Conservation (phyloP, 2,113 vertebrate genomes). For the Pavo muticus region DNA sequence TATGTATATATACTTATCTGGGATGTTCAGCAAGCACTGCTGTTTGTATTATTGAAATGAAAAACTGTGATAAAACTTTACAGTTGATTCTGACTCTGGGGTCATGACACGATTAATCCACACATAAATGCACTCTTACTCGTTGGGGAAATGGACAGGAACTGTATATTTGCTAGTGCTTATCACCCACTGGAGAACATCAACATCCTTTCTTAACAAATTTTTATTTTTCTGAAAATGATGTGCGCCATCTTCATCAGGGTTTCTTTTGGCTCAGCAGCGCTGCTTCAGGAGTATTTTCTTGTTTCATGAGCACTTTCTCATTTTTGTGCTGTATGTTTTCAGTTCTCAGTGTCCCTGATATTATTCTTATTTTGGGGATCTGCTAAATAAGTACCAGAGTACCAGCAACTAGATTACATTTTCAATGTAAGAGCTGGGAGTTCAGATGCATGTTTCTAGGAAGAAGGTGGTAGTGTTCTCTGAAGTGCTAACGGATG, state of each 20-base stretch:
- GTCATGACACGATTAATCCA: not conserved
- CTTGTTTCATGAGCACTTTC: not conserved
- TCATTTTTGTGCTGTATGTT: not conserved
- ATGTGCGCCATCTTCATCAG: not conserved
- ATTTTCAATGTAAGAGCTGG: rapidly evolving
- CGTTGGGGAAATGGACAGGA: not conserved
- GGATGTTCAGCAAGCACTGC: not conserved
- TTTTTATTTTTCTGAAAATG: not conserved
- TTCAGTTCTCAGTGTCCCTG: not conserved
- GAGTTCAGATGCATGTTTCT: not conserved
- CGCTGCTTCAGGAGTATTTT: not conserved
- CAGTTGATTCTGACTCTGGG: not conserved
- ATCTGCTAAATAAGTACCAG: not conserved
- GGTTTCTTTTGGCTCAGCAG: not conserved
- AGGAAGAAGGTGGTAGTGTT: not conserved
- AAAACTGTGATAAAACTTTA: not conserved
- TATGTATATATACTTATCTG: not conserved
- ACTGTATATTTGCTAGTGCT: not conserved
- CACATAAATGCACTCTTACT: not conserved
- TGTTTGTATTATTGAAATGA: not conserved
- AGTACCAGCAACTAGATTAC: not conserved
- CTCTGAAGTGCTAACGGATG: not conserved
- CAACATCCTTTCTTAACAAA: not conserved
- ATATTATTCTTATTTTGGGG: not conserved
- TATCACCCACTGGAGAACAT: not conserved